phyloP scores from a whole-genome alignment of 2,113 vertebrate species.

The Sebastes schlegelii region DNA sequence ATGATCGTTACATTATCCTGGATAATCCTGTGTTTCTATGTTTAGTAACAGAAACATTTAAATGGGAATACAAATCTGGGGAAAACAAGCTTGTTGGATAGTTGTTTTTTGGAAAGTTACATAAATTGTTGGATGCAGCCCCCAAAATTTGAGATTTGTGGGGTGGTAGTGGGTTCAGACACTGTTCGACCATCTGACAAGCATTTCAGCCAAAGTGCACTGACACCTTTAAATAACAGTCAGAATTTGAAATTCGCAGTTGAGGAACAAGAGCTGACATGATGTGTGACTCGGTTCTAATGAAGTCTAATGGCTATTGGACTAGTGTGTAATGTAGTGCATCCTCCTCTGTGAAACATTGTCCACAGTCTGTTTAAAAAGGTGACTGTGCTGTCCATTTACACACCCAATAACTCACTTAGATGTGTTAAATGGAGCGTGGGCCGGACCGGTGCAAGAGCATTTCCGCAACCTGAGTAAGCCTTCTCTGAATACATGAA shows the following conservation, averaged over 20 bases:
- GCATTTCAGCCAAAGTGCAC: neutral
- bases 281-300: constrained; percentile 25
- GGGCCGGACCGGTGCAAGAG: constrained; percentile 31
- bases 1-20: too few relatives aligned
- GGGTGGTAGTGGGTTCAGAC: neutral
- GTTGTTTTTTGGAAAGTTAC: neutral
- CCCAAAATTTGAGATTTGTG: neutral
- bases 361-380: constrained; percentile 36
- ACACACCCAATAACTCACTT: constrained; percentile 43
- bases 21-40: too few relatives aligned
- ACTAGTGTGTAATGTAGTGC: constrained; percentile 26
- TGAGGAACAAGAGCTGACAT: constrained; percentile 1
- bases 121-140: neutral
- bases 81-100: too few relatives aligned
- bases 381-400: constrained; percentile 38
- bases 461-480: constrained; percentile 59
- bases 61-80: too few relatives aligned
- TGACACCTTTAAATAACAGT: neutral
- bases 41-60: too few relatives aligned
- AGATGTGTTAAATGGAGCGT: constrained; percentile 57
- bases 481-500: constrained; percentile 58
- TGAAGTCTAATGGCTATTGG: constrained; percentile 18
- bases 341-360: constrained; percentile 28
- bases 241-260: neutral
- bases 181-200: neutral